phyloP scores from a whole-genome alignment of 2,888 invertebrate genomes.

The Protodeltote pygarga region DNA sequence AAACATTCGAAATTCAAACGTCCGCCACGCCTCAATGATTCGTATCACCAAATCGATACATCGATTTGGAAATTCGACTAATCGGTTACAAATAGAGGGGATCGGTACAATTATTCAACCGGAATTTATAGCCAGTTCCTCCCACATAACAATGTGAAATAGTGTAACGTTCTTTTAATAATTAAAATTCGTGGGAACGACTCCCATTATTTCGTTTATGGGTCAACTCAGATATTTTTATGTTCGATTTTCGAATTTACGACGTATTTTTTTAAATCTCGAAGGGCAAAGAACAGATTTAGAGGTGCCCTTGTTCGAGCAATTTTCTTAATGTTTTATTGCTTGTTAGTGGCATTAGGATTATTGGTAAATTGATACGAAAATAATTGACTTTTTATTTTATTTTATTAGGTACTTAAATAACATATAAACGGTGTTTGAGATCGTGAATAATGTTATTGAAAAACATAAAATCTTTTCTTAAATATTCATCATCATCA shows the following conservation, averaged over 20 bases:
- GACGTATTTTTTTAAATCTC: conserved; percentile 26
- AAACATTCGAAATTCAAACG: conserved; percentile 23
- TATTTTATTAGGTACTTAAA: neutral
- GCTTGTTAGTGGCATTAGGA: conserved; percentile 14
- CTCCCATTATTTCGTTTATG: conserved; percentile 52
- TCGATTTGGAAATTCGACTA: conserved; percentile 53
- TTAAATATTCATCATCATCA: no score
- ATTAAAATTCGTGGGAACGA: conserved; percentile 62
- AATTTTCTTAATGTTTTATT: conserved; percentile 17
- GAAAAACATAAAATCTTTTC: no score
- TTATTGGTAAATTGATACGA: conserved; percentile 9
- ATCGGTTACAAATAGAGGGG: conserved; percentile 55
- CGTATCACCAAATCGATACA: conserved; percentile 45
- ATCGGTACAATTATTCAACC: conserved; percentile 56
- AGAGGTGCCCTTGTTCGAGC: conserved; percentile 29
- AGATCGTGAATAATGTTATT: no score
- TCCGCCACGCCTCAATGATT: conserved; percentile 35
- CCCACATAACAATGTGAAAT: conserved; percentile 57
- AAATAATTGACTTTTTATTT: conserved; percentile 4
- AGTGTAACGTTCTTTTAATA: conserved; percentile 49
- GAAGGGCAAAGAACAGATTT: conserved; percentile 30
- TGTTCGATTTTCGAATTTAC: conserved; percentile 35
- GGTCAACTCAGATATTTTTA: conserved; percentile 42
- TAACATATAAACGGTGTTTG: no score
- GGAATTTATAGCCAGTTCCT: conserved; percentile 67